A percentile compares a stretch with the other conserved stretches of the same genome.
Evolutionary conservation across 1,140 invertebrate genomes (phyloP).

Genomic region (Drosophila asahinai): DNA sequence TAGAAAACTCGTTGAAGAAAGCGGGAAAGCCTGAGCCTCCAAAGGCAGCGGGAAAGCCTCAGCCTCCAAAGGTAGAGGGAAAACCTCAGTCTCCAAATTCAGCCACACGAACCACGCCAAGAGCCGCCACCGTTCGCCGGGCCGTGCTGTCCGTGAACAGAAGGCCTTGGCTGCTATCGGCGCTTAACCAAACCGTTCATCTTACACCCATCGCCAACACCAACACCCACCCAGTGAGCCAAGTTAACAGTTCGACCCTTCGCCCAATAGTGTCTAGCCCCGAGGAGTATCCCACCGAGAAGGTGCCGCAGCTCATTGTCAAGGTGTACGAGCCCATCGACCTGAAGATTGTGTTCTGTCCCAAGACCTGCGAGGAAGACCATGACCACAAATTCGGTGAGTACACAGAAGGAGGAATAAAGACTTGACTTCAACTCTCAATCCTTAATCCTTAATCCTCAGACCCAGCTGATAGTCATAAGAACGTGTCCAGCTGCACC

Average conservation of each 20-base stretch:
- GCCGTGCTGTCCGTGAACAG: conserved; percentile 59
- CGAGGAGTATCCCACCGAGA: conserved; percentile 36
- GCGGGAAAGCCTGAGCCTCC: neutral
- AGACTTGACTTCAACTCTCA: too few species aligned
- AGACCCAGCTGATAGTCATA: conserved; percentile 78
- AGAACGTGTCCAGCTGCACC: conserved; percentile 55
- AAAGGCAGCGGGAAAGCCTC: neutral
- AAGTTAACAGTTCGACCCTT: conserved; percentile 40
- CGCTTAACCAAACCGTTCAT: conserved; percentile 57
- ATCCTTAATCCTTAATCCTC: neutral
- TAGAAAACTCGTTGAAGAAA: neutral
- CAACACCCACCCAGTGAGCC: conserved; percentile 59
- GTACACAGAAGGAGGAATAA: neutral
- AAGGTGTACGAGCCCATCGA: conserved; percentile 71
- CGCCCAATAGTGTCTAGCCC: conserved; percentile 27
- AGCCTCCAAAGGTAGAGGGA: neutral
- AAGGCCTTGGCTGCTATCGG: conserved; percentile 59
- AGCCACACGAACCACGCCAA: neutral
- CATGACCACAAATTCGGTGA: conserved; percentile 77
- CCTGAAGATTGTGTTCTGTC: conserved; percentile 71
- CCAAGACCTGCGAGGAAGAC: conserved; percentile 57
- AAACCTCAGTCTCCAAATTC: neutral
- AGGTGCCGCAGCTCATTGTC: conserved; percentile 68
- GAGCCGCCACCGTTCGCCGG: conserved; percentile 4
- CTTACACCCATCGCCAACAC: conserved; percentile 39